phyloP scores from a whole-genome alignment of 2,113 vertebrate genomes.

The Entelurus aequoreus region DNA sequence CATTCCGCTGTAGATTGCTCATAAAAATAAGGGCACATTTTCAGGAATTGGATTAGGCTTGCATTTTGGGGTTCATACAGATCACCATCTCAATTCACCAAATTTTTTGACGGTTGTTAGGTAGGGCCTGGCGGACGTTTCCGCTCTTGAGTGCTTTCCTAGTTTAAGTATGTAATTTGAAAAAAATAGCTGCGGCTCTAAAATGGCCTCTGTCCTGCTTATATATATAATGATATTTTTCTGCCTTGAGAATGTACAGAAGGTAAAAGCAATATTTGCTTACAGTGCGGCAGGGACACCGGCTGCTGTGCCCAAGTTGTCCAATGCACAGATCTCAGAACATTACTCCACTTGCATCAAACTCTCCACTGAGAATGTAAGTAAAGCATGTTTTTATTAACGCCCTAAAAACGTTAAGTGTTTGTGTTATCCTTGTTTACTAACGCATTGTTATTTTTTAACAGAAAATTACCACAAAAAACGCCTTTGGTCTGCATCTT shows the following conservation, averaged over 20 bases:
- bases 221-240: background rate
- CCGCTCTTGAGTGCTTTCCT: too few relatives aligned
- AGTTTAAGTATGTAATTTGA: too few relatives aligned
- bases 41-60: too few relatives aligned
- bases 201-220: too few relatives aligned
- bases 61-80: too few relatives aligned
- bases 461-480: slow-evolving; percentile 97
- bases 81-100: too few relatives aligned
- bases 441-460: slow-evolving; percentile 3
- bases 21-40: too few relatives aligned
- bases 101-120: too few relatives aligned
- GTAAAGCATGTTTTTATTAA: slow-evolving; percentile 37
- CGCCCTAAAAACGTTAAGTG: background rate
- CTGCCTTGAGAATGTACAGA: background rate
- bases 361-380: slow-evolving; percentile 90
- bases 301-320: slow-evolving; percentile 75
- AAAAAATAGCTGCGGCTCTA: background rate
- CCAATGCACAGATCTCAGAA: slow-evolving; percentile 85
- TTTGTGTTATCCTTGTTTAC: background rate
- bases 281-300: slow-evolving; percentile 70
- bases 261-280: slow-evolving; percentile 15
- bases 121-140: too few relatives aligned
- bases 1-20: too few relatives aligned
- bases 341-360: slow-evolving; percentile 96
- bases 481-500: slow-evolving; percentile 90